Conservation (phyloP, 2,888 invertebrate genomes). For the Siphlonurus alternatus region DNA sequence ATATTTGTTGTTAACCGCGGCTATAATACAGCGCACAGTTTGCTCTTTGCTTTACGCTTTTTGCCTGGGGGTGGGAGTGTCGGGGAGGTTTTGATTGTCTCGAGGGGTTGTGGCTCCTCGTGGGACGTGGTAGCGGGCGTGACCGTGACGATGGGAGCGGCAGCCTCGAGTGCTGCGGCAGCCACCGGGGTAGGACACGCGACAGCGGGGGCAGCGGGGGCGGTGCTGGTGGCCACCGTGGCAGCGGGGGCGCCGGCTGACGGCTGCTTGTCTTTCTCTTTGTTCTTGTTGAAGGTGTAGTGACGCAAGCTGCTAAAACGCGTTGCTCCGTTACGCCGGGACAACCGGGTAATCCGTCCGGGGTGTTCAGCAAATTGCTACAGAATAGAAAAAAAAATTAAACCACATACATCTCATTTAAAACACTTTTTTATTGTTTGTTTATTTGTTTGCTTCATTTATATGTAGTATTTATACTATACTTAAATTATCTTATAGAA, state of each 20-base stretch:
- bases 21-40: background rate
- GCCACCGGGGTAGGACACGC: background rate
- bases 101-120: background rate
- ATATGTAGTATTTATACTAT: no score
- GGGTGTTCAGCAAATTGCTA: constrained; percentile 3
- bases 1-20: no score
- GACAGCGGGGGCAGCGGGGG: background rate
- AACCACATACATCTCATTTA: no score
- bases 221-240: background rate
- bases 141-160: background rate
- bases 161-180: background rate
- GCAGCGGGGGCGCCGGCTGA: background rate
- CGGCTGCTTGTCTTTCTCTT: background rate
- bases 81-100: background rate
- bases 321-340: background rate
- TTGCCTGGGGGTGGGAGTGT: background rate
- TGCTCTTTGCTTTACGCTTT: background rate
- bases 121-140: background rate
- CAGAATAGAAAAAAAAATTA: background rate
- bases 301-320: background rate
- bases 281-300: constrained; percentile 3
- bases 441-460: no score
- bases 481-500: no score
- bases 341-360: background rate
- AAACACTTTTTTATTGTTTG: no score